A percentile compares a stretch with the other conserved stretches of the same genome.
Evolutionary conservation across 1,140 invertebrate species (phyloP).

Genomic region (Thereuonema tuberculata): DNA sequence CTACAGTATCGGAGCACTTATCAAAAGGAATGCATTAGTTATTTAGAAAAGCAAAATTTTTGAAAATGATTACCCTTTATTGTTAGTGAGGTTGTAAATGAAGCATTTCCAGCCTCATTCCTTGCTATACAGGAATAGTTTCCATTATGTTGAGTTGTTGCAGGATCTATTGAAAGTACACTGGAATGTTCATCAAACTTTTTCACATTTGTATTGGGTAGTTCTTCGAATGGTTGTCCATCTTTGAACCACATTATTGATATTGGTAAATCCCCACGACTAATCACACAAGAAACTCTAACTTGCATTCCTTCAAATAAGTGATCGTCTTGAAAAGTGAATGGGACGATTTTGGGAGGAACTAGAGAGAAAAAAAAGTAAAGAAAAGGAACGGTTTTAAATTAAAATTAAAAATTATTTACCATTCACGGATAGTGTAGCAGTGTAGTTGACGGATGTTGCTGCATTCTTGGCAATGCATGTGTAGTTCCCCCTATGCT

Average conservation of each 20-base stretch:
- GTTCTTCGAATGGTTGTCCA: constrained; percentile 30
- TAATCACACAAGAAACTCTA: constrained; percentile 53
- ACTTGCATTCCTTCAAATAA: constrained; percentile 55
- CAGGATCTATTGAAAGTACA: constrained; percentile 26
- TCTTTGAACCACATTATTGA: constrained; percentile 46
- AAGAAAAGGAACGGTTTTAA: neutral
- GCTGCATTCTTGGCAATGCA: too few species aligned
- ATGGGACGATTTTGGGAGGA: constrained; percentile 14
- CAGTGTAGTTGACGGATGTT: too few species aligned
- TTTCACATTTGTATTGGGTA: constrained; percentile 26
- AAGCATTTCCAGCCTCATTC: constrained; percentile 62
- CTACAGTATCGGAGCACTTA: too few species aligned
- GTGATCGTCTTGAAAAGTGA: constrained; percentile 34
- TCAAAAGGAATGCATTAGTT: too few species aligned
- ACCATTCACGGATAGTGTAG: too few species aligned
- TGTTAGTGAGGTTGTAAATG: constrained; percentile 57
- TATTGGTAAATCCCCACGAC: constrained; percentile 43
- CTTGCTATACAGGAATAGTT: constrained; percentile 26
- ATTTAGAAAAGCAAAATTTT: neutral
- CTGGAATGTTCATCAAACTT: constrained; percentile 39
- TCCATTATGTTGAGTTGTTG: constrained; percentile 20
- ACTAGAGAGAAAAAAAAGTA: constrained; percentile 22
- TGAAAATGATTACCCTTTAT: constrained; percentile 53
- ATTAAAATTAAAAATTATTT: too few species aligned
- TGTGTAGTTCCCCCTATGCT: too few species aligned